These are phyloP conservation scores for Triops longicaudatus DNA, from an alignment of 1,140 invertebrate genomes.

Conservation along the genomic window DNA sequence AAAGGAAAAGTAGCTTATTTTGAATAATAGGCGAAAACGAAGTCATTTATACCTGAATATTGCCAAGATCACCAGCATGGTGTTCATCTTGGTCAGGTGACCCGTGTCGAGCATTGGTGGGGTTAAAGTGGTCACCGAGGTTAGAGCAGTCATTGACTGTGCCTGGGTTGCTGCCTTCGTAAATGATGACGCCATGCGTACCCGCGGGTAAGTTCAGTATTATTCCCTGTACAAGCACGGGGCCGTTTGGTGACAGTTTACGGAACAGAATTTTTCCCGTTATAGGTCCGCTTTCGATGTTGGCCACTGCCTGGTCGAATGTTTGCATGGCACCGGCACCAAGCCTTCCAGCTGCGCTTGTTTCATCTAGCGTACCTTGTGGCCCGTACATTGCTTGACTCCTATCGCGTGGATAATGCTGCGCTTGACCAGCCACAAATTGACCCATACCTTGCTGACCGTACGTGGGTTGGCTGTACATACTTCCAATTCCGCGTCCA, in stretches of 20 bases:
- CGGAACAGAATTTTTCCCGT: neutral
- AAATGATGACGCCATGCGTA: constrained; percentile 20
- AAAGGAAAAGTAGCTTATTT: no score
- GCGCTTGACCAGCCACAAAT: neutral
- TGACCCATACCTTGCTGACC: neutral
- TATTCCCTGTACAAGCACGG: constrained; percentile 23
- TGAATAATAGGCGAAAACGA: no score
- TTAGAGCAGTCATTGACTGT: constrained; percentile 29
- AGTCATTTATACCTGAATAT: constrained; percentile 41
- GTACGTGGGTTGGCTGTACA: neutral
- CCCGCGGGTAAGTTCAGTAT: constrained; percentile 20
- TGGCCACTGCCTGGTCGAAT: neutral
- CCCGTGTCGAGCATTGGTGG: constrained; percentile 39
- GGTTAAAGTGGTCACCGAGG: constrained; percentile 28
- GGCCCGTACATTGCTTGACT: neutral
- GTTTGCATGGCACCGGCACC: neutral
- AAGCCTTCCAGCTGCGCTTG: neutral
- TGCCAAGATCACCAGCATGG: constrained; percentile 51
- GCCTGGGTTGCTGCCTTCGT: constrained; percentile 25
- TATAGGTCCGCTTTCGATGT: neutral
- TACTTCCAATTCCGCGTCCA: no score
- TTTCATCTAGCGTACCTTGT: neutral
- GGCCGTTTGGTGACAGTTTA: neutral
- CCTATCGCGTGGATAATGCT: neutral
- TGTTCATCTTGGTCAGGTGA: constrained; percentile 41